phyloP scores from a whole-genome alignment of 2,888 invertebrate species.

The Neoitamus cyanurus region DNA sequence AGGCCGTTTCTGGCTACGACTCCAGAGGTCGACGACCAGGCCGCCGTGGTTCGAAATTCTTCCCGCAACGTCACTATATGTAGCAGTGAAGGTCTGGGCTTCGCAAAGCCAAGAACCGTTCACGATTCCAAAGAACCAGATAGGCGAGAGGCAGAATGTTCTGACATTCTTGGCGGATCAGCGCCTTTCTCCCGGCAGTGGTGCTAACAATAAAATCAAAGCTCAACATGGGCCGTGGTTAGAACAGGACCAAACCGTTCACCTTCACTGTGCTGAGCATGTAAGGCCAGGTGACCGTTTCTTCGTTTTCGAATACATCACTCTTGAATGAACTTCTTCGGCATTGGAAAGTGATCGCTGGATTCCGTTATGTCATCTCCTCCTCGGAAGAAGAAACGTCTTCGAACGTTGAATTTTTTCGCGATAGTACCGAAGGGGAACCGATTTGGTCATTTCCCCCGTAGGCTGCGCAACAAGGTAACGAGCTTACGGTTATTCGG shows the following conservation, averaged over 20 bases:
- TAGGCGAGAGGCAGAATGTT: constrained; percentile 6
- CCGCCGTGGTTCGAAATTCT: constrained; percentile 27
- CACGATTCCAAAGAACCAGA: not conserved
- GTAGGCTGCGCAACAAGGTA: not conserved
- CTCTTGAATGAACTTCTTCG: constrained; percentile 29
- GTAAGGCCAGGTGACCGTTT: constrained; percentile 6
- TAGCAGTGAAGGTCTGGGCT: constrained; percentile 9
- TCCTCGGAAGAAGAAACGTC: not conserved
- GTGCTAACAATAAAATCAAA: not conserved
- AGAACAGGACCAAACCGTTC: constrained; percentile 4
- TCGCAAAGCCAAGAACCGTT: constrained; percentile 14
- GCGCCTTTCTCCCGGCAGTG: not conserved
- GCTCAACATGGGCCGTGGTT: not conserved
- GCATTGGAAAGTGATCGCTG: constrained; percentile 44
- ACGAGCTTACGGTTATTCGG: constrained; percentile 6
- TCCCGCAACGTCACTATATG: constrained; percentile 30
- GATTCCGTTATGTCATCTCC: constrained; percentile 31
- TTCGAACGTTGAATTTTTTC: not conserved
- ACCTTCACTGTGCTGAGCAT: not conserved
- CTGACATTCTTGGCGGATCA: constrained; percentile 10
- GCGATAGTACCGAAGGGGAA: not conserved
- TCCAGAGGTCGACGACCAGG: constrained; percentile 13
- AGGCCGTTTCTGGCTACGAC: constrained; percentile 23
- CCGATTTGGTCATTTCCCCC: not conserved
- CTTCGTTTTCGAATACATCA: not conserved